Evolutionary conservation across 1,140 invertebrate genomes (phyloP).

Genomic region (Melanaphis sacchari): DNA sequence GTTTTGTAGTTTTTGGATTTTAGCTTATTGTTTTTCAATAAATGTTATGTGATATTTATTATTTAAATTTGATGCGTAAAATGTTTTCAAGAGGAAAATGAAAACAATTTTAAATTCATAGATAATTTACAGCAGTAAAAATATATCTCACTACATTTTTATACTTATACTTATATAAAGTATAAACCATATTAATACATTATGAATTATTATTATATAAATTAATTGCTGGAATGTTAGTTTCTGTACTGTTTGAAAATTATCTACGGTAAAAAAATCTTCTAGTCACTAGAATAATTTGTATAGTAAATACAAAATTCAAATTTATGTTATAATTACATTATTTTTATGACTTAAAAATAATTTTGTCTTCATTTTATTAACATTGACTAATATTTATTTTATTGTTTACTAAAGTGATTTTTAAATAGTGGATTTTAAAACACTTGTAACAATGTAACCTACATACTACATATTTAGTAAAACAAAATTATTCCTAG

Average conservation of each 20-base stretch:
- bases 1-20: not conserved
- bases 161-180: not conserved
- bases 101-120: not conserved
- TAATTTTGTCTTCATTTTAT: not conserved
- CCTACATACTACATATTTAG: not conserved
- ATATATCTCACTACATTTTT: not conserved
- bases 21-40: not conserved
- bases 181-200: not conserved
- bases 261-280: not conserved
- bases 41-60: not conserved
- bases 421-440: not conserved
- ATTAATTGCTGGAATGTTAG: not conserved
- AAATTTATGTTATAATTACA: not conserved
- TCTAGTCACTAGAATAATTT: not conserved
- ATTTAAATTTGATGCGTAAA: not conserved
- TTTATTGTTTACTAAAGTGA: not conserved
- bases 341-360: not conserved
- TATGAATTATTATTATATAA: not conserved
- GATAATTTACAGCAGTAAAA: not conserved
- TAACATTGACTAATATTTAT: not conserved
- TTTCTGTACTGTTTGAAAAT: not conserved
- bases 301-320: not conserved
- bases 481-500: not conserved
- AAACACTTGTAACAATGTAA: not conserved
- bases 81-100: not conserved